phyloP scores from a whole-genome alignment of 2,797 vertebrate species.

The Streptopelia turtur region DNA sequence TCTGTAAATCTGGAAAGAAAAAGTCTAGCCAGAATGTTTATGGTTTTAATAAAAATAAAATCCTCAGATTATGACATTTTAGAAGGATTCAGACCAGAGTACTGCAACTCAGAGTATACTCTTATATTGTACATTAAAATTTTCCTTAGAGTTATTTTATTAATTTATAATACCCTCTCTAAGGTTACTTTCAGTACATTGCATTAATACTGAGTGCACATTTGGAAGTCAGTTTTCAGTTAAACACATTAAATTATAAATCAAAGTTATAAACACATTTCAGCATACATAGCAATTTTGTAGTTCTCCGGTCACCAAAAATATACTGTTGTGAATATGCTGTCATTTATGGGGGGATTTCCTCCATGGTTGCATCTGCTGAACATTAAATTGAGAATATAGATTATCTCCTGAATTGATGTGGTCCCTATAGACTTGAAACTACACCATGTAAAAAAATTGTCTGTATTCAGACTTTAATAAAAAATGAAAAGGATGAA shows the following conservation, averaged over 20 bases:
- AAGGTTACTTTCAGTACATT: neutral
- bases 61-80: slow-evolving; percentile 40
- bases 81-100: slow-evolving; percentile 4
- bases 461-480: slow-evolving; percentile 51
- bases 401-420: slow-evolving; percentile 13
- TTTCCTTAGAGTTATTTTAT: neutral
- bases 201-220: neutral
- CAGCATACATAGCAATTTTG: neutral
- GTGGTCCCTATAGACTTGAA: neutral
- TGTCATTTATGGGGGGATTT: neutral
- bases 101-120: neutral
- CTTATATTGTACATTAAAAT: neutral
- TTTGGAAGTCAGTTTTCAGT: neutral
- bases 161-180: neutral
- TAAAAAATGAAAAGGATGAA: slow-evolving; percentile 58
- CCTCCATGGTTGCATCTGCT: neutral
- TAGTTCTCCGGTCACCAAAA: neutral
- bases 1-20: slow-evolving; percentile 22
- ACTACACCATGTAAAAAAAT: neutral
- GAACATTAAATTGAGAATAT: neutral
- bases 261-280: neutral
- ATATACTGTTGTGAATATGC: neutral
- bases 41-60: slow-evolving; percentile 37
- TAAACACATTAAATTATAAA: neutral
- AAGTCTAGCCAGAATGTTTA: neutral